These are phyloP conservation scores for Eudyptes chrysolophus DNA, from an alignment of 2,113 vertebrate species.

Conservation along the genomic window DNA sequence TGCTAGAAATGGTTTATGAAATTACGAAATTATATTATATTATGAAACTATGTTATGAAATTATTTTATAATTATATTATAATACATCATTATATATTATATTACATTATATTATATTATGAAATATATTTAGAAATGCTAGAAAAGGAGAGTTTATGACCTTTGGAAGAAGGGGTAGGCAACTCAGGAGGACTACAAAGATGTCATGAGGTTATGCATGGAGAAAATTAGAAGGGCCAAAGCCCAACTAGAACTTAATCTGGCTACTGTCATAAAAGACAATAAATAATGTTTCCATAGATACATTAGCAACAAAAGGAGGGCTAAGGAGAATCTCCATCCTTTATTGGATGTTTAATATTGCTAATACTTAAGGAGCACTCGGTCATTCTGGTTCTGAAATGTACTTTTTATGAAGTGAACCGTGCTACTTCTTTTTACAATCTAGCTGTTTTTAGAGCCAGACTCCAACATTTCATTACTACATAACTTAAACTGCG, in stretches of 20 bases:
- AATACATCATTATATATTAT: not conserved
- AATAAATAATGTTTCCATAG: too few relatives aligned
- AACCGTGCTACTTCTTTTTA: not conserved
- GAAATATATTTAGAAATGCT: not conserved
- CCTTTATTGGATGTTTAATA: not conserved
- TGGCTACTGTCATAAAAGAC: too few relatives aligned
- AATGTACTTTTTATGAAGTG: not conserved
- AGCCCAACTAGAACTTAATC: too few relatives aligned
- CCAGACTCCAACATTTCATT: not conserved
- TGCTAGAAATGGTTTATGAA: not conserved
- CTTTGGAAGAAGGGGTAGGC: not conserved
- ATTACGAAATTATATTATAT: not conserved
- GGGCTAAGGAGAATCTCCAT: too few relatives aligned
- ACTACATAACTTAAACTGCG: not conserved
- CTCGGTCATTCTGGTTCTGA: not conserved
- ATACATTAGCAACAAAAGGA: too few relatives aligned
- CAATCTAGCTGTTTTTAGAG: not conserved
- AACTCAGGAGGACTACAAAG: not conserved
- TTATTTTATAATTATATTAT: not conserved
- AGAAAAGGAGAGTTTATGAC: not conserved
- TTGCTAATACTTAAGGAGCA: not conserved
- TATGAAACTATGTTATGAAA: not conserved
- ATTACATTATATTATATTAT: too few relatives aligned
- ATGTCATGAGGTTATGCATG: too few relatives aligned
- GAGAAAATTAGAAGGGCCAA: too few relatives aligned